phyloP scores from a whole-genome alignment of 1,140 invertebrate species.

The Drosophila ercepeae region DNA sequence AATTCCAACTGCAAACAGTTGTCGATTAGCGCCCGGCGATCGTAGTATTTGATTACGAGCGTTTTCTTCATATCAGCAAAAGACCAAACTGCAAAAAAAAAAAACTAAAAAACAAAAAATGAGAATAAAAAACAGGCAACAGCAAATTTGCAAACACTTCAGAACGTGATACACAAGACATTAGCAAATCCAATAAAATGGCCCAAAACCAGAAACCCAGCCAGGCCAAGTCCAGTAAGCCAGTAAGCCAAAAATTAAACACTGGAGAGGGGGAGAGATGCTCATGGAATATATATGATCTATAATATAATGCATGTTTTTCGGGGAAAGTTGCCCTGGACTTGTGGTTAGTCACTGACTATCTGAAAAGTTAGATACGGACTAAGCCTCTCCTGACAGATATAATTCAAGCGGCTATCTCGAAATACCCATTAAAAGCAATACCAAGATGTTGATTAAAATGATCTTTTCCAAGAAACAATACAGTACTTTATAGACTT shows the following conservation, averaged over 20 bases:
- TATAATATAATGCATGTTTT: neutral
- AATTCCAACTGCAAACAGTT: constrained; percentile 72
- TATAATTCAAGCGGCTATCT: neutral
- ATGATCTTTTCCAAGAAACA: no score
- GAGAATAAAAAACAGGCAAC: constrained; percentile 4
- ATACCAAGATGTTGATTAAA: neutral
- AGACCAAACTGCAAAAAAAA: constrained; percentile 24
- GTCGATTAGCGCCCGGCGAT: constrained; percentile 58
- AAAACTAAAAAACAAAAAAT: neutral
- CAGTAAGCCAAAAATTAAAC: neutral
- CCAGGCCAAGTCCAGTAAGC: neutral
- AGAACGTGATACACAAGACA: constrained; percentile 14
- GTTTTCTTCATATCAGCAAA: constrained; percentile 53
- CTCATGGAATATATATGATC: neutral
- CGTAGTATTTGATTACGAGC: constrained; percentile 63
- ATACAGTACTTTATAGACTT: neutral
- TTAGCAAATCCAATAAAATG: constrained; percentile 9
- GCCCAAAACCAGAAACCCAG: neutral
- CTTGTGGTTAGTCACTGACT: constrained; percentile 29
- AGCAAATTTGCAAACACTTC: constrained; percentile 11
- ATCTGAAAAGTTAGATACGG: constrained; percentile 24
- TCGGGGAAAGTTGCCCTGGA: constrained; percentile 26
- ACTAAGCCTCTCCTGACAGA: constrained; percentile 8
- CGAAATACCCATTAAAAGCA: neutral
- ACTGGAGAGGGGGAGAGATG: neutral